Evolutionary conservation across 92 coral and sea anemone genomes (phyloP).

Genomic region (Montipora capitata): DNA sequence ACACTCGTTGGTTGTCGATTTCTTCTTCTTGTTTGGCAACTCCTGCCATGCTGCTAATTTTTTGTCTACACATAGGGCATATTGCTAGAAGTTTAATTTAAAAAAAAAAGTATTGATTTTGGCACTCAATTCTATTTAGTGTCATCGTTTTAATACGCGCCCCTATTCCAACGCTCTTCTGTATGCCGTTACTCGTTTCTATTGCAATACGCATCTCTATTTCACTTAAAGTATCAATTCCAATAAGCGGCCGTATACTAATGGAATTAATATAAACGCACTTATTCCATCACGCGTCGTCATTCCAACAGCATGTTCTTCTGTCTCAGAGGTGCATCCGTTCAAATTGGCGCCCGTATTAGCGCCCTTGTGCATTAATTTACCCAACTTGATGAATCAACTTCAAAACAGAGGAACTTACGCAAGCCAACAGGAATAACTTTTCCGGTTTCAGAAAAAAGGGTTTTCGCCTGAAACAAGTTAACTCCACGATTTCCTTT

Average conservation of each 20-base stretch:
- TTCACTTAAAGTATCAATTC: too few species aligned
- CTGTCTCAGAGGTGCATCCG: not conserved
- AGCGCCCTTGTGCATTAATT: not conserved
- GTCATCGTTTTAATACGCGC: not conserved
- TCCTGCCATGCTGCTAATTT: conserved; percentile 27
- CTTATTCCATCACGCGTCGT: too few species aligned
- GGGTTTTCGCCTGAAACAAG: too few species aligned
- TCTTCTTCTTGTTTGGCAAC: conserved; percentile 26
- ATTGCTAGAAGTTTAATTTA: not conserved
- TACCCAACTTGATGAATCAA: too few species aligned
- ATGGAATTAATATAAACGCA: too few species aligned
- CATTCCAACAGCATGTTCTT: not conserved
- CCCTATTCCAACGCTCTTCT: not conserved
- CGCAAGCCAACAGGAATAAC: not conserved
- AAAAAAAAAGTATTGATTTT: not conserved
- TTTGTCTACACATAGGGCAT: conserved; percentile 25
- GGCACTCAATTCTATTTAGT: not conserved
- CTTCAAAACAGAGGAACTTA: not conserved
- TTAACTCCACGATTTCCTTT: not conserved
- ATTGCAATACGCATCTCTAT: too few species aligned
- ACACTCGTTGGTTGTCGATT: not conserved
- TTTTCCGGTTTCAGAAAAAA: too few species aligned
- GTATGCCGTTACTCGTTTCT: too few species aligned
- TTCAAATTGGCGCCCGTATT: not conserved
- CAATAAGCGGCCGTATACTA: too few species aligned